phyloP scores from a whole-genome alignment of 1,140 invertebrate genomes.

The Bombyx mori region DNA sequence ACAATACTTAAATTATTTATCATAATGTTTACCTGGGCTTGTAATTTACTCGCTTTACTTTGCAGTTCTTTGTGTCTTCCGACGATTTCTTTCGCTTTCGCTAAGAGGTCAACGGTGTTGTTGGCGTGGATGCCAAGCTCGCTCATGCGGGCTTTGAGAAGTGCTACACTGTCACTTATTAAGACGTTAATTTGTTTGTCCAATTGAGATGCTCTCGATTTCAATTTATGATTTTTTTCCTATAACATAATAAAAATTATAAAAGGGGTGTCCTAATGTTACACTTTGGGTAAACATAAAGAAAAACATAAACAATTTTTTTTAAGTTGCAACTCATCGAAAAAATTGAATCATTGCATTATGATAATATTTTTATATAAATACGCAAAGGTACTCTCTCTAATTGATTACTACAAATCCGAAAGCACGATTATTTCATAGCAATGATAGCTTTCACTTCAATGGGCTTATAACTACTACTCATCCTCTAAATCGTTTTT shows the following conservation, averaged over 20 bases:
- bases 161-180: conserved; percentile 91
- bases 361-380: no score
- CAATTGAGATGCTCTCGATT: conserved; percentile 84
- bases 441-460: no score
- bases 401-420: no score
- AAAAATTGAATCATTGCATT: no score
- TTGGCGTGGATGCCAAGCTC: conserved; percentile 91
- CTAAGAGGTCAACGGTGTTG: conserved; percentile 86
- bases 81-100: conserved; percentile 94
- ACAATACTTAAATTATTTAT: neutral
- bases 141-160: conserved; percentile 90
- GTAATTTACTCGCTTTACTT: conserved; percentile 85
- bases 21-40: conserved; percentile 77
- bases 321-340: no score
- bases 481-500: no score
- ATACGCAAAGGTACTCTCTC: no score
- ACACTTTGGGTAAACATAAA: no score
- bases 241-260: conserved; percentile 32
- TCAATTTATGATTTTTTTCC: conserved; percentile 85
- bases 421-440: no score
- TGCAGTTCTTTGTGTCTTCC: conserved; percentile 92
- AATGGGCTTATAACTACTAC: no score
- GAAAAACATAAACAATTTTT: no score
- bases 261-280: neutral
- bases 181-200: conserved; percentile 93